phyloP scores from a whole-genome alignment of 2,888 invertebrate species.

The Cactoblastis cactorum region DNA sequence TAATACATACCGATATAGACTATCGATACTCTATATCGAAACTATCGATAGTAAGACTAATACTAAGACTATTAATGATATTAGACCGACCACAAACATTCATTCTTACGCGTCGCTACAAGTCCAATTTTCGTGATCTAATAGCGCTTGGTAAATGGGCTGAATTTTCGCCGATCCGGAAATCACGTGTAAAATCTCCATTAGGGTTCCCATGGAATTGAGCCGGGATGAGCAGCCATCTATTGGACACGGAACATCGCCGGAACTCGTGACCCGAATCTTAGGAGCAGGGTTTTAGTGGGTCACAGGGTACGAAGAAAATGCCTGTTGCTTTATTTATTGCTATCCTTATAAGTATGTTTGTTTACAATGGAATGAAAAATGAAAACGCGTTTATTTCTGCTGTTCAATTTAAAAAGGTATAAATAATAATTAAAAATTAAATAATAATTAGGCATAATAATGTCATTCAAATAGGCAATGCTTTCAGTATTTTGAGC shows the following conservation, averaged over 20 bases:
- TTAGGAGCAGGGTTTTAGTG: constrained; percentile 38
- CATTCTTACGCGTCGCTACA: constrained; percentile 7
- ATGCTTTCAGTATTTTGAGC: no score
- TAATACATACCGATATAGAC: no score
- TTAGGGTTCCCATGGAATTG: constrained; percentile 66
- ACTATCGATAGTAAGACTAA: no score
- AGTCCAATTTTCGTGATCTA: constrained; percentile 33
- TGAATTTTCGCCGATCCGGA: constrained; percentile 48
- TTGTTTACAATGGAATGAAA: no score
- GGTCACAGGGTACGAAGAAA: constrained; percentile 23
- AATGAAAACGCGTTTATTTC: no score
- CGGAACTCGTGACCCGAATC: constrained; percentile 69
- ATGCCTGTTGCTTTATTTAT: background rate
- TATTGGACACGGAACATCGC: constrained; percentile 64
- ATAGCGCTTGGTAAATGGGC: constrained; percentile 48
- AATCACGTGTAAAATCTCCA: constrained; percentile 77
- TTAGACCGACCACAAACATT: background rate
- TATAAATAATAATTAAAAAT: no score
- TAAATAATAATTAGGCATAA: no score
- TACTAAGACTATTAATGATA: background rate
- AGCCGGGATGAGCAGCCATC: constrained; percentile 70
- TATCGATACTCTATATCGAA: no score
- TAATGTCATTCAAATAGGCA: no score
- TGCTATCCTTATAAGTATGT: no score
- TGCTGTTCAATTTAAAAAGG: no score